These are phyloP conservation scores for Threskiornis aethiopicus DNA, from an alignment of 2,797 vertebrate genomes.

Conservation along the genomic window DNA sequence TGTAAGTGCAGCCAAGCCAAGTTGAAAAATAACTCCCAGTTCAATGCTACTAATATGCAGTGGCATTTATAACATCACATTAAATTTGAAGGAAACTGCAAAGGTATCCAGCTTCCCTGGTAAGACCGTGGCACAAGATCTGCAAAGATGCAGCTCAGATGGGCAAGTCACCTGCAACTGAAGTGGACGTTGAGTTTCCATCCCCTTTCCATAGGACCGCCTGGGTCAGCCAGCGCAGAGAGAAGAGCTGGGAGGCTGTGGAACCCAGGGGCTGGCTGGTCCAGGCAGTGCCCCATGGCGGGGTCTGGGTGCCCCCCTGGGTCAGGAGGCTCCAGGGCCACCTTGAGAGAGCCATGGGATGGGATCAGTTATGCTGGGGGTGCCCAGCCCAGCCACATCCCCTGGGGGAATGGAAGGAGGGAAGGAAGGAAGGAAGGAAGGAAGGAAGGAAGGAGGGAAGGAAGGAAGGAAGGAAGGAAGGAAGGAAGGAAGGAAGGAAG, in stretches of 20 bases:
- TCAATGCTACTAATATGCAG: not conserved
- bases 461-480: too few species aligned
- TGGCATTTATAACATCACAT: not conserved
- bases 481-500: too few species aligned
- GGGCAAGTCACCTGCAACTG: not conserved
- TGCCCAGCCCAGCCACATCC: not conserved
- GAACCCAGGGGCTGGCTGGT: not conserved
- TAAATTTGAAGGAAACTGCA: not conserved
- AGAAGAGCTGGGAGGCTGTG: not conserved
- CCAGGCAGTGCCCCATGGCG: fast-evolving
- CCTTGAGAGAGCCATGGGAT: not conserved
- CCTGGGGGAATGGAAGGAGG: fast-evolving
- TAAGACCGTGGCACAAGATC: not conserved
- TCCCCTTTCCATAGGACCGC: not conserved
- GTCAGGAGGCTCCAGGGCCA: not conserved
- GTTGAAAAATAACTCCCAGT: not conserved
- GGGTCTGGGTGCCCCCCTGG: not conserved
- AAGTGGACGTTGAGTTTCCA: not conserved
- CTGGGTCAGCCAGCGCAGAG: not conserved
- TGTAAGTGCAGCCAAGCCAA: not conserved
- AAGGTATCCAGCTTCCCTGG: not conserved
- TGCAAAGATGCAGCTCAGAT: not conserved
- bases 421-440: too few species aligned
- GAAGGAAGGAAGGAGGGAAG: not conserved
- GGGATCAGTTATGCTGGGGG: not conserved